Conservation (phyloP, 2,797 vertebrate genomes). For the Helostoma temminkii region DNA sequence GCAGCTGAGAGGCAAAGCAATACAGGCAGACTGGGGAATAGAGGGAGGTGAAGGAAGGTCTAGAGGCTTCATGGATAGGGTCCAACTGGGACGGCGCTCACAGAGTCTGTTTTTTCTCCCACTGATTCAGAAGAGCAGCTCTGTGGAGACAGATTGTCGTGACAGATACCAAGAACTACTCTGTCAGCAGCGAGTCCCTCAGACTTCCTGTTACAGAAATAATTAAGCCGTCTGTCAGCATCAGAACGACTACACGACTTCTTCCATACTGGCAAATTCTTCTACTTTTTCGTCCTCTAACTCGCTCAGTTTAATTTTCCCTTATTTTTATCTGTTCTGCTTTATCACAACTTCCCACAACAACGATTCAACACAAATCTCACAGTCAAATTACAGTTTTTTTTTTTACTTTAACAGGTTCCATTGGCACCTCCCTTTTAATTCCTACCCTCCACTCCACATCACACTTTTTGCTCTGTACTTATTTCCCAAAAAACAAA, state of each 20-base stretch:
- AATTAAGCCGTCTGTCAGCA: constrained; percentile 73
- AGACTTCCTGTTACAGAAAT: constrained; percentile 70
- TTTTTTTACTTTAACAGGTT: constrained; percentile 1
- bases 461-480: constrained; percentile 17
- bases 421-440: constrained; percentile 39
- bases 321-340: neutral
- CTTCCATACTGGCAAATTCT: constrained; percentile 20
- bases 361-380: constrained; percentile 14
- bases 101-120: constrained; percentile 26
- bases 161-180: constrained; percentile 52
- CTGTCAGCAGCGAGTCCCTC: constrained; percentile 56
- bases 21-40: neutral
- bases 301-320: constrained; percentile 4
- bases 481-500: constrained; percentile 7
- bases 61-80: constrained; percentile 38
- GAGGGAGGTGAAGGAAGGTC: constrained; percentile 31
- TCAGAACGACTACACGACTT: constrained; percentile 35
- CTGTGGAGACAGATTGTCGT: constrained; percentile 59
- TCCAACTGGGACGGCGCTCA: constrained; percentile 52
- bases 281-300: constrained; percentile 5
- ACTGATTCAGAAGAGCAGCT: constrained; percentile 39
- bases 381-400: neutral
- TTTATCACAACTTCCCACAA: neutral
- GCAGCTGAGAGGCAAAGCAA: neutral
- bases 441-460: constrained; percentile 17